These are phyloP conservation scores for Mizuhopecten yessoensis DNA, from an alignment of 1,140 invertebrate genomes.

Conservation along the genomic window DNA sequence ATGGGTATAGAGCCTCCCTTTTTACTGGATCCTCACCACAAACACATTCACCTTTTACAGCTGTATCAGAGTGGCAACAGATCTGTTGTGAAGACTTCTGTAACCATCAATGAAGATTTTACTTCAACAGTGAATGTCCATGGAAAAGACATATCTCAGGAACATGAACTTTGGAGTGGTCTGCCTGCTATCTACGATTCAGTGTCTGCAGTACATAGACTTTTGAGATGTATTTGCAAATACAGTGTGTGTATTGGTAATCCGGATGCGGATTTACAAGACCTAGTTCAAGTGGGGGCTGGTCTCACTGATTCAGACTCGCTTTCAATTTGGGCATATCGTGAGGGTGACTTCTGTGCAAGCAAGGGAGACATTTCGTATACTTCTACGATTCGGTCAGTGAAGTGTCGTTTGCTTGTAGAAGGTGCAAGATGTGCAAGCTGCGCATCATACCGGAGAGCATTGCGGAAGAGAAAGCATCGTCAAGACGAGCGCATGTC, in stretches of 20 bases:
- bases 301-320: neutral
- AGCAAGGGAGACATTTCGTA: neutral
- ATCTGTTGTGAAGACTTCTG: no score
- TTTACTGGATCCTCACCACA: no score
- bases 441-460: neutral
- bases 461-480: neutral
- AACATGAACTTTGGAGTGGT: slow-evolving; percentile 42
- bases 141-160: no score
- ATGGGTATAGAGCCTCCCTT: no score
- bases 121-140: no score
- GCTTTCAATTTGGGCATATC: slow-evolving; percentile 11
- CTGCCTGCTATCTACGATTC: neutral
- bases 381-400: slow-evolving; percentile 31
- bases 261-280: slow-evolving; percentile 3
- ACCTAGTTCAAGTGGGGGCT: neutral
- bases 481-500: neutral
- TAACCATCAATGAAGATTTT: no score
- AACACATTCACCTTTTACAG: no score
- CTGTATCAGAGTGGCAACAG: no score
- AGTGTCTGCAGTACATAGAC: neutral
- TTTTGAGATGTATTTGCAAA: neutral
- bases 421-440: slow-evolving; percentile 21
- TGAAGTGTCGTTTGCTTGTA: slow-evolving; percentile 41
- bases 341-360: slow-evolving; percentile 47
- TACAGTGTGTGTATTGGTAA: slow-evolving; percentile 43